Base-by-base conservation (phyloP, 2,113 vertebrate genomes). In the Nansenia antarctica region DNA sequence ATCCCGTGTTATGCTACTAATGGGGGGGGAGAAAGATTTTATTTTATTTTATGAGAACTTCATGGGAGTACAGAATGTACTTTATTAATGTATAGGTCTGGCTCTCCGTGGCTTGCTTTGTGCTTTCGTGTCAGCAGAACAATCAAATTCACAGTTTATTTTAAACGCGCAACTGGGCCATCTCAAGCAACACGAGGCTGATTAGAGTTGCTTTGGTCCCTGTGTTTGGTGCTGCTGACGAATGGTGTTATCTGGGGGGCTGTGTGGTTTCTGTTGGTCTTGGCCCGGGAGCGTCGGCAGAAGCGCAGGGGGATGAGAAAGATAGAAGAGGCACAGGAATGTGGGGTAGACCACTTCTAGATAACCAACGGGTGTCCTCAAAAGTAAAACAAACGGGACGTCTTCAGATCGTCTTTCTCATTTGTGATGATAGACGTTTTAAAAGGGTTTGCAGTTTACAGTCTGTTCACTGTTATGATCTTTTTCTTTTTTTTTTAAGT, bases 291-390 rank as follows among this genome's bases (percentile, higher is more conserved):
- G 74, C 72, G 30, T 84, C 70, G 80, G 75, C 67, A 35, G 42
- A 85, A 65, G 76, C 78, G 9, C 62, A 35, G 45, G 60, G 31
- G 45, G 60, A 22, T 76, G 73, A 82, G 26, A 58, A 74, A 84
- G 84, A 87, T 76, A 79, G 72, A 74, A 60, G 72, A 79, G 80
- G 76, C 64, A 62, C 52, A 62, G 85, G 82, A 80, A 86, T 85
- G 79, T 67, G 72, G 72, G 34, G 49, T 8, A 72, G 34, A 45
- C 67, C 62, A 57, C 61, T 34, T 72, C 9, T 74, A 54, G 81
- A 79, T 74, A 70, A 83, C 66, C 65, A 69, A 52, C 47, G 15
- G 32, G 59, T 61, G 74, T 72, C 68, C 67, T 70, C 69, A 20
- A 61, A 35, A 37, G 54, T 62, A 26, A n/a, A 65, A 57, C 24